phyloP scores from a whole-genome alignment of 1,140 invertebrate genomes.

The Apolygus lucorum region DNA sequence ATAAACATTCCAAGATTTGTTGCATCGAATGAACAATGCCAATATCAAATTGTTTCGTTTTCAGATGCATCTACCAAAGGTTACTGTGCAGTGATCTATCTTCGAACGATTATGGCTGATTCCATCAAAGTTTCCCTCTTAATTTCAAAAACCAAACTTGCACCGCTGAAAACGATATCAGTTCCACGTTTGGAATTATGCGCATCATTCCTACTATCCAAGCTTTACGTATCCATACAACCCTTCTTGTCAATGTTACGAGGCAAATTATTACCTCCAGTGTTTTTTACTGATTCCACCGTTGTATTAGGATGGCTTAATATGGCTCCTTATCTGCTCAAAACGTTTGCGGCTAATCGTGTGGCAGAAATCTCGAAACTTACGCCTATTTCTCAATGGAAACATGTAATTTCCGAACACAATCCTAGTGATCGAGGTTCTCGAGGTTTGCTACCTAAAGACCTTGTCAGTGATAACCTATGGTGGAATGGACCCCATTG shows the following conservation, averaged over 20 bases:
- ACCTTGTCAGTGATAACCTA: slow-evolving; percentile 22
- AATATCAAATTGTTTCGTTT: slow-evolving; percentile 29
- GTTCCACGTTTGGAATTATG: not conserved
- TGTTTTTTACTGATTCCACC: slow-evolving; percentile 37
- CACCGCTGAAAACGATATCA: not conserved
- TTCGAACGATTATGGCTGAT: not conserved
- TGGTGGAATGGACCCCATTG: not conserved
- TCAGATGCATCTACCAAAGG: not conserved
- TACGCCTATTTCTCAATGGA: slow-evolving; percentile 36
- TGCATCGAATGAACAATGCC: not conserved
- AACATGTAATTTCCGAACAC: slow-evolving; percentile 37
- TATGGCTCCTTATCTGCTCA: slow-evolving; percentile 32
- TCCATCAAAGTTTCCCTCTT: not conserved
- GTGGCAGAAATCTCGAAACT: slow-evolving; percentile 37
- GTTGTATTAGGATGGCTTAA: slow-evolving; percentile 39
- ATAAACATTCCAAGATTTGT: not conserved
- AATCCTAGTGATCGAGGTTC: slow-evolving; percentile 43
- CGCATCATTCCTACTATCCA: not conserved
- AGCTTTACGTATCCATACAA: slow-evolving; percentile 31
- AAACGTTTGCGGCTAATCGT: slow-evolving; percentile 40
- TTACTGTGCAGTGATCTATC: not conserved
- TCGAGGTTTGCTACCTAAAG: slow-evolving; percentile 34
- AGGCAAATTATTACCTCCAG: not conserved
- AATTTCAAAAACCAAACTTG: no score
- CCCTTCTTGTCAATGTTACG: slow-evolving; percentile 24